Evolutionary conservation across 2,888 invertebrate genomes (phyloP), one percentile per base, ranked within the genome.

Genomic region (Drosophila mercatorum): DNA sequence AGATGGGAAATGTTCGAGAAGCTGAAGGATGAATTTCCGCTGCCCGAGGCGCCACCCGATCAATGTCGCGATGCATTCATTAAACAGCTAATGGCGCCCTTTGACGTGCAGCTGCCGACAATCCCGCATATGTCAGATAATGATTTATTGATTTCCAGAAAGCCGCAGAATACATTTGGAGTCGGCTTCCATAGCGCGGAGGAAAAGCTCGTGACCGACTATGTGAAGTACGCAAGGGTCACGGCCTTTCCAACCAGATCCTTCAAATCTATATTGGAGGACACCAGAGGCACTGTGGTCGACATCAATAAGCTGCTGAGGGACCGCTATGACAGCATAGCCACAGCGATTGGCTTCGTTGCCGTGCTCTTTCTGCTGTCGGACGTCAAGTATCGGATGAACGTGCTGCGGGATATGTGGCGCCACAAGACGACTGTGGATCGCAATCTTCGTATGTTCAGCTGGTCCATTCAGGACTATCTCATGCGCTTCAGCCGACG

Each of bases 381-480:
- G 14, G 61, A 83, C 10, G 51, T 83, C 3, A 59, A 43, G 14
- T 7, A 53, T 17, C 56, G 57, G 2, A 22, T 78, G 26, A 26
- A 41, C 0, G 58, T 70, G 0, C n/a, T 71, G 51, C 49, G 55
- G 0, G 41, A 62, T 5, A 40, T 56, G 41, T 75, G 63, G 66
- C 10, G 7, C 0, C 36, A 40, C 5, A 14, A 31, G 7, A 12
- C 44, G 22, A 66, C 56, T 28, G 34, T 6, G 14, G 49, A 65
- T 8, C 56, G 31, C 0, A 28, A 62, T 0, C 28, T 76, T 1
- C 34, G 31, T 2, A 57, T 83, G 41, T 83, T 87, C 53, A 62
- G 62, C 7, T 83, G 83, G 83, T 84, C 82, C 7, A 67, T 72
- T 8, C 51, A 69, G 11, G 55, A 81, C 4, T 71, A 72, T 26